Base-by-base conservation (phyloP, 1,140 invertebrate species). In the Aphis gossypii region DNA sequence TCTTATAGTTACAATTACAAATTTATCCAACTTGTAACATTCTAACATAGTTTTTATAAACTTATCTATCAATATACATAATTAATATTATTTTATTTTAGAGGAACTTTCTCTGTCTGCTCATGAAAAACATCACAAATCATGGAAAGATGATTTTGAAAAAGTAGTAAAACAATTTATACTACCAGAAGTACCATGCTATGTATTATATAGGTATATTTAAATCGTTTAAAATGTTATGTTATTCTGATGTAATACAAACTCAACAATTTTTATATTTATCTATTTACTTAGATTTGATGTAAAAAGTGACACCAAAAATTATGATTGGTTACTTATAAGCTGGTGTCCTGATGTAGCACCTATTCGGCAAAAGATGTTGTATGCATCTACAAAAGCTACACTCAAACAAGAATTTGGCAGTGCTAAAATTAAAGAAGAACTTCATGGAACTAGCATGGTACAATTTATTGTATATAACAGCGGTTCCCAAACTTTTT, bases 391-490 rank as follows among this genome's bases (percentile, higher is more conserved):
- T 0, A 99, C 99, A 0, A 99, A 99, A 96, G 98, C 99, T 6
- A 99, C 99, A 3, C 95, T 99, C 4, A 99, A 99, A 95, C 97
- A 97, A 94, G 98, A 99, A 95, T 99, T 99, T 96, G 99, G 99
- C 38, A 97, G 96, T 95, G 97, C 96, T 93, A 98, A 96, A 95
- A 99, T 99, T 94, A 98, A 98, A 94, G 98, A 99, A 95, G 99
- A 99, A 96, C 95, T 99, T 94, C 98, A 99, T 96, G 98, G 97
- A 41, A 98, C 98, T 48, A 95, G 96, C 48, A 95, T 96, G 96
- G 98, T 97, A 87, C 25, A 95, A 95, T 94, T 94, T 94, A 68
- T 95, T 95, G 3, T 35, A 94, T 94, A 35, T 35, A 35, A 35
- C 35, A 35, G 35, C 35, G 35, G 1, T 35, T 35, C 35, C 35